These are phyloP conservation scores for Chascanopsetta lugubris DNA, from an alignment of 2,113 vertebrate genomes.

Conservation along the genomic window DNA sequence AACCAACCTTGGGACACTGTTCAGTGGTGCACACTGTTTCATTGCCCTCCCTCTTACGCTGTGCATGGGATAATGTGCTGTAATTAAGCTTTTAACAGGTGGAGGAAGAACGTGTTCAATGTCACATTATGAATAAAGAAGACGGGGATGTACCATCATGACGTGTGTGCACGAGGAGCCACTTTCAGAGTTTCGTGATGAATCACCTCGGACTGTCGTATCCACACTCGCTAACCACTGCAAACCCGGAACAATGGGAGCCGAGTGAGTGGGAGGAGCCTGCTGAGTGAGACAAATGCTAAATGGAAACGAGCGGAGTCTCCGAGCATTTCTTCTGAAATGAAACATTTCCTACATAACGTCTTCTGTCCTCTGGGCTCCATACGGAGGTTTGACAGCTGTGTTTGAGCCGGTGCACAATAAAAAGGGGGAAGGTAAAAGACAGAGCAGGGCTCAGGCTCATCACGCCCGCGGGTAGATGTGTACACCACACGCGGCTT, in stretches of 20 bases:
- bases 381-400: slow-evolving; percentile 41
- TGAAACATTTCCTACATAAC: slow-evolving; percentile 51
- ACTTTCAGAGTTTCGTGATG: slow-evolving; percentile 34
- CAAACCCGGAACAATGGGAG: slow-evolving; percentile 55
- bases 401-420: slow-evolving; percentile 31
- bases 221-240: slow-evolving; percentile 70
- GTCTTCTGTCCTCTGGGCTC: slow-evolving; percentile 55
- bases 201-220: slow-evolving; percentile 63
- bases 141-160: no score
- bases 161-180: neutral
- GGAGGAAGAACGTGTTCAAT: no score
- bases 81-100: no score
- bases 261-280: slow-evolving; percentile 39
- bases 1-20: no score
- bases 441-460: slow-evolving; percentile 21
- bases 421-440: slow-evolving; percentile 32
- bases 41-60: no score
- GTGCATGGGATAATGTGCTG: no score
- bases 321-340: slow-evolving; percentile 15
- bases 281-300: slow-evolving; percentile 52
- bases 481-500: slow-evolving; percentile 20
- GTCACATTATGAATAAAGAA: no score
- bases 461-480: slow-evolving; percentile 36
- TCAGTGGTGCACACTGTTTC: no score
- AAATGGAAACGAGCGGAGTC: slow-evolving; percentile 48